Base-by-base conservation (phyloP, 2,888 invertebrate genomes). In the Druceiella hillmani region DNA sequence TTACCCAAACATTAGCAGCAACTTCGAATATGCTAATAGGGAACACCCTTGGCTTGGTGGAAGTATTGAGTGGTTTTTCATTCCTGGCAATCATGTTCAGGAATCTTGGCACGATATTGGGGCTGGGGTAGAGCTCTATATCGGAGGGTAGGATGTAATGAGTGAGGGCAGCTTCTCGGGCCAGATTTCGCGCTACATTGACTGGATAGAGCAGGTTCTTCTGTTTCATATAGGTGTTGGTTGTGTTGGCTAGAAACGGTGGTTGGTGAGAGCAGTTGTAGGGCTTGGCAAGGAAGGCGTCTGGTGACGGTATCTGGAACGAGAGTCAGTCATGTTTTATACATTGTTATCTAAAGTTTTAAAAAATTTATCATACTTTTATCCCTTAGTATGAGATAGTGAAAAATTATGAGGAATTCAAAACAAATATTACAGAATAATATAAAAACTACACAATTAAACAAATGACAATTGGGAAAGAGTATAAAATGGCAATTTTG, bases 11-110 rank as follows among this genome's bases (percentile, higher is more conserved):
- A 55, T 66, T 64, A 49, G 59, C 65, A 57, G 82, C 83, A 42
- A 93, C 85, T 70, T 93, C 93, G 60, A 93, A 94, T 52, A 93
- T 83, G 50, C 89, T 86, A 43, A 93, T 70, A 2, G 91, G 89
- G 63, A 86, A 93, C 39, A 93, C 90, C 65, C 87, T 81, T 3
- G 70, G 71, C 12, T 59, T 65, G 3, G 51, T 74, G 51, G 58
- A 76, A 52, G 50, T 65, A 57, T 54, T 65, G 33, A 87, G 67
- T 36, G 86, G 85, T 34, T 77, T 76, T 44, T 69, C 75, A 51
- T 84, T 83, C 51, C 79, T 76, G 14, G 83, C 80, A 47, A 91
- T 80, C 88, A 92, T 87, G 53, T 86, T 83, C 49, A 92, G 71
- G 66, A 93, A 92, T 57, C 82, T 78, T 14, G 78, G 76, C 36